Evolutionary conservation across 1,140 invertebrate genomes (phyloP).

Genomic region (Tetramorium parvispinum): DNA sequence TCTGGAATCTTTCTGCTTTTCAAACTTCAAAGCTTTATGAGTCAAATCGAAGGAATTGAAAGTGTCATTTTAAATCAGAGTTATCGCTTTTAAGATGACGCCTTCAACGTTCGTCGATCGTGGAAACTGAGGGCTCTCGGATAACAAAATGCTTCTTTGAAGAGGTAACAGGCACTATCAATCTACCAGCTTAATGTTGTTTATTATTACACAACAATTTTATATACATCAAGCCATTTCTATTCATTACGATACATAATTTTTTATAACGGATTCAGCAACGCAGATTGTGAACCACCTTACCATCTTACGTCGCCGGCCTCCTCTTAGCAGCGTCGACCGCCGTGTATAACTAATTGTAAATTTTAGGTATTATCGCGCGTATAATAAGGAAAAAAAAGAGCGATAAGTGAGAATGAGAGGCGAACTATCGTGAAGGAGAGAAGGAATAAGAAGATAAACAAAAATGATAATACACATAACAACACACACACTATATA

Average conservation of each 20-base stretch:
- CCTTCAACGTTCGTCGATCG: not conserved
- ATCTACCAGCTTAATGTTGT: conserved; percentile 28
- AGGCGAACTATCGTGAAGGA: conserved; percentile 59
- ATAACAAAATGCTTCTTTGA: conserved; percentile 5
- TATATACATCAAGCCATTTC: conserved; percentile 41
- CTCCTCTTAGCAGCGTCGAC: conserved; percentile 69
- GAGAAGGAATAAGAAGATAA: conserved; percentile 68
- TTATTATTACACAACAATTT: conserved; percentile 39
- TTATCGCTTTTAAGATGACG: not conserved
- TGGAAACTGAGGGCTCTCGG: not conserved
- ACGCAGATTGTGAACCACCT: not conserved
- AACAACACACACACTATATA: conserved; percentile 74
- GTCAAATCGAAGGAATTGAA: not conserved
- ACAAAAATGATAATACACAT: conserved; percentile 76
- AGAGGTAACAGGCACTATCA: conserved; percentile 14
- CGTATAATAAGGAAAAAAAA: conserved; percentile 75
- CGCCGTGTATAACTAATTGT: conserved; percentile 75
- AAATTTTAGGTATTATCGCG: conserved; percentile 80
- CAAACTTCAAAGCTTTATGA: not conserved
- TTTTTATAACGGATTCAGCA: conserved; percentile 60
- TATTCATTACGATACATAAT: conserved; percentile 55
- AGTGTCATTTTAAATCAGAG: not conserved
- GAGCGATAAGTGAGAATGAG: conserved; percentile 58
- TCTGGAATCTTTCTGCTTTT: not conserved
- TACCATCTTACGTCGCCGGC: conserved; percentile 28